Percentiles rank a stretch among this genome's conserved stretches.
These are phyloP conservation scores for Aporophyla lueneburgensis DNA, from an alignment of 2,888 invertebrate genomes.

Conservation along the genomic window DNA sequence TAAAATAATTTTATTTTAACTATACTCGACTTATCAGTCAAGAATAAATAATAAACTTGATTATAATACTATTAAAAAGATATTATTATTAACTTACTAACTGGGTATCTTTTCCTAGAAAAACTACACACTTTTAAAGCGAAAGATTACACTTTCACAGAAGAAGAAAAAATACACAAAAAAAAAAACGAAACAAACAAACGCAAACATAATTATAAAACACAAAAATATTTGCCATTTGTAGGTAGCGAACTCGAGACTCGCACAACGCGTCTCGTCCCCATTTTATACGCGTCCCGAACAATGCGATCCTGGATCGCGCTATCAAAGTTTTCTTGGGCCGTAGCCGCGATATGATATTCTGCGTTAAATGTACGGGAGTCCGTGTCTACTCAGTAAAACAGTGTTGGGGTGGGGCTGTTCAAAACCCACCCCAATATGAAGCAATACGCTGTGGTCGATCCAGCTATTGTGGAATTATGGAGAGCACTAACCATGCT, in stretches of 20 bases:
- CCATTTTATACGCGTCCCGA: not conserved
- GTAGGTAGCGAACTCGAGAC: slow-evolving; percentile 1
- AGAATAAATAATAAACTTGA: not conserved
- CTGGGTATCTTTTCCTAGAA: not conserved
- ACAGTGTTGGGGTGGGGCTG: slow-evolving; percentile 22
- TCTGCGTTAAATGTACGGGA: fast-evolving
- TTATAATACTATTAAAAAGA: not conserved
- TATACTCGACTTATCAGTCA: no score
- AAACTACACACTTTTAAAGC: not conserved
- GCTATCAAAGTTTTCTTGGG: slow-evolving; percentile 31
- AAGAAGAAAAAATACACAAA: not conserved
- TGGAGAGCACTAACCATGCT: no score
- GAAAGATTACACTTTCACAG: not conserved
- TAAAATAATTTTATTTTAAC: no score
- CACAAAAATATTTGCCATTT: not conserved
- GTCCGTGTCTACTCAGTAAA: slow-evolving; percentile 49
- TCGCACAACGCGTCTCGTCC: no score
- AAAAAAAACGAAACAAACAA: not conserved
- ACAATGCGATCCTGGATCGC: slow-evolving; percentile 39
- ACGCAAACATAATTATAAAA: not conserved
- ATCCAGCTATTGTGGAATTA: no score
- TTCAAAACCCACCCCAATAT: no score
- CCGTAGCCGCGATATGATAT: not conserved
- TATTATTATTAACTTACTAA: no score
- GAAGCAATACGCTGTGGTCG: no score